Percentiles rank a stretch among this genome's conserved stretches.
These are phyloP conservation scores for Mallotus villosus DNA, from an alignment of 2,797 vertebrate species.

Conservation along the genomic window DNA sequence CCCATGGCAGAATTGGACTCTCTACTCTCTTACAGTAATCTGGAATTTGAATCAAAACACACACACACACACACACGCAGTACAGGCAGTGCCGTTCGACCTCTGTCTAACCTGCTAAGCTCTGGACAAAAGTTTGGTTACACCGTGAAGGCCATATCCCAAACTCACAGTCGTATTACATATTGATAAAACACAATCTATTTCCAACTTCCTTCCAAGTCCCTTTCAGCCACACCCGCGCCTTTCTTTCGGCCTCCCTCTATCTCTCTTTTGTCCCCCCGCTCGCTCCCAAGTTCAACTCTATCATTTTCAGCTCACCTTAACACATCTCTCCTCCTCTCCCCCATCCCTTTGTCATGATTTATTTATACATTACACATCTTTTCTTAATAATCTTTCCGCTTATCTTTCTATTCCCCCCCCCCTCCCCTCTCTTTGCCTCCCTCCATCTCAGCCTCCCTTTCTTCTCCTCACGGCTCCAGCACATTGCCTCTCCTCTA, in stretches of 20 bases:
- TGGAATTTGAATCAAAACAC: constrained; percentile 69
- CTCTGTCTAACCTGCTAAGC: constrained; percentile 22
- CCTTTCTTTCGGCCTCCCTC: background rate
- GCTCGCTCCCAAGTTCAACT: constrained; percentile 47
- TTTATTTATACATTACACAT: constrained; percentile 62
- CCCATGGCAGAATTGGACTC: constrained; percentile 22
- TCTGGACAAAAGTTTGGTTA: constrained; percentile 57
- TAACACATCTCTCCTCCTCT: constrained; percentile 20
- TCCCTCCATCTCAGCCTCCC: constrained; percentile 44
- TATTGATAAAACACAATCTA: constrained; percentile 65
- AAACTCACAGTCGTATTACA: constrained; percentile 57
- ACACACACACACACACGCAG: constrained; percentile 35
- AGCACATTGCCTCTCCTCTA: constrained; percentile 62
- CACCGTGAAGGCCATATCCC: constrained; percentile 55
- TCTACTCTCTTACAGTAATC: constrained; percentile 43
- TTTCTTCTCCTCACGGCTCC: constrained; percentile 57
- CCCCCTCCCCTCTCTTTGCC: constrained; percentile 63
- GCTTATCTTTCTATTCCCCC: constrained; percentile 73
- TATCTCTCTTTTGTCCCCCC: constrained; percentile 14
- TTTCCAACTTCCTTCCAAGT: constrained; percentile 28
- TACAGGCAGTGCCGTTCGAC: too few species aligned
- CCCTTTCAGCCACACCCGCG: constrained; percentile 8
- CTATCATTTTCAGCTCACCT: constrained; percentile 6
- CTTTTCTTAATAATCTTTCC: constrained; percentile 67
- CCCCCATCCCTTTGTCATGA: constrained; percentile 47